Percentiles rank a stretch among this genome's conserved stretches.
Conservation (phyloP, 37 sponge, comb jelly and placozoan species). For the Dysidea cf. avara region DNA sequence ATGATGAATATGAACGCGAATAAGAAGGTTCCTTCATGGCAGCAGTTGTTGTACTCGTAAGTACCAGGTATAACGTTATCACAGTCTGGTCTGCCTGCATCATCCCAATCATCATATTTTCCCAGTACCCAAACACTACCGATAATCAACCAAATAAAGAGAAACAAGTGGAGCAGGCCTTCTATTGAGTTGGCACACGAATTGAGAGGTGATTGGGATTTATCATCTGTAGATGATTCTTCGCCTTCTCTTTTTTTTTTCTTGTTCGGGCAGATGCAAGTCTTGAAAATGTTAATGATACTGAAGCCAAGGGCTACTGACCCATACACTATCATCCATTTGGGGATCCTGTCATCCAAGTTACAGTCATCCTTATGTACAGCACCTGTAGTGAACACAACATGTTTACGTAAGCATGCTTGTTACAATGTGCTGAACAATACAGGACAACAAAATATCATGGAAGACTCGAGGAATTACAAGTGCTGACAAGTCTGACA, state of each 20-base stretch:
- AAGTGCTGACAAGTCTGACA: no score
- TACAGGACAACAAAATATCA: no score
- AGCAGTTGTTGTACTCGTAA: slow-evolving; percentile 8
- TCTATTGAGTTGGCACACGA: slow-evolving; percentile 45
- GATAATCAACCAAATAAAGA: slow-evolving; percentile 68
- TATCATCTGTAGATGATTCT: not conserved
- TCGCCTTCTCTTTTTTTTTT: not conserved
- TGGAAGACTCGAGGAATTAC: no score
- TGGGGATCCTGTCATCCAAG: slow-evolving; percentile 23
- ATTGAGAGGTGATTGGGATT: not conserved
- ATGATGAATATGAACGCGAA: slow-evolving; percentile 39
- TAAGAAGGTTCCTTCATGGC: slow-evolving; percentile 37
- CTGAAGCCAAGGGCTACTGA: slow-evolving; percentile 42
- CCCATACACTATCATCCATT: slow-evolving; percentile 69
- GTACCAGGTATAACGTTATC: not conserved
- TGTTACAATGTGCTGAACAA: no score
- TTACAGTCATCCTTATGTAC: slow-evolving; percentile 42
- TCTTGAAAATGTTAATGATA: slow-evolving; percentile 22
- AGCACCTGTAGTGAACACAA: slow-evolving; percentile 23
- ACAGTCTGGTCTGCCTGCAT: not conserved
- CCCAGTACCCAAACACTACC: slow-evolving; percentile 66
- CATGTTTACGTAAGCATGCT: not conserved
- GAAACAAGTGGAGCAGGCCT: slow-evolving; percentile 31
- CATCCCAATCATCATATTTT: slow-evolving; percentile 1
- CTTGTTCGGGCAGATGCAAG: not conserved